These are phyloP conservation scores for Pseudopleuronectes americanus DNA, from an alignment of 2,797 vertebrate genomes.

Conservation along the genomic window DNA sequence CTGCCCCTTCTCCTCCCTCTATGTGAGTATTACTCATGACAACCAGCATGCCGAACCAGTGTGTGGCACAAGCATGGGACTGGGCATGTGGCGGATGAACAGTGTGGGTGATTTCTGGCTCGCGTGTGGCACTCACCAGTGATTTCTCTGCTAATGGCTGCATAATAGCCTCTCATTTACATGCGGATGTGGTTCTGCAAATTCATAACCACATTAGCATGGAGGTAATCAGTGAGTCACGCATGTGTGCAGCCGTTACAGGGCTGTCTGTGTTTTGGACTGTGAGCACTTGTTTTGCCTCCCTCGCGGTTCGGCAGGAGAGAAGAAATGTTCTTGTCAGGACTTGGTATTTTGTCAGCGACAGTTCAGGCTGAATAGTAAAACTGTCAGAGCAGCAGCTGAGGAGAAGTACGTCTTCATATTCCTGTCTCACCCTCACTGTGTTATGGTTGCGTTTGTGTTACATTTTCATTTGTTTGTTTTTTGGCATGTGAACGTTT, in stretches of 20 bases:
- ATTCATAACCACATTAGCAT: slow-evolving; percentile 54
- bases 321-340: slow-evolving; percentile 33
- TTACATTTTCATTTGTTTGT: slow-evolving; percentile 15
- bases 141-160: slow-evolving; percentile 58
- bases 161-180: slow-evolving; percentile 53
- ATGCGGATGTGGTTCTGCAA: slow-evolving; percentile 48
- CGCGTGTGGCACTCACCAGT: slow-evolving; percentile 42
- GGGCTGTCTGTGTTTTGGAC: slow-evolving; percentile 32
- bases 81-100: slow-evolving; percentile 62
- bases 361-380: slow-evolving; percentile 23
- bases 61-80: slow-evolving; percentile 67
- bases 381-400: slow-evolving; percentile 38
- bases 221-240: slow-evolving; percentile 41
- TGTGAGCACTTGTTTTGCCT: slow-evolving; percentile 27
- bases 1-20: slow-evolving; percentile 65
- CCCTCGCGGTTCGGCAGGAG: slow-evolving; percentile 1
- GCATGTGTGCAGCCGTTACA: slow-evolving; percentile 23
- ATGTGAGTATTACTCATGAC: slow-evolving; percentile 79
- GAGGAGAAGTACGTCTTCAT: slow-evolving; percentile 20
- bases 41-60: slow-evolving; percentile 64
- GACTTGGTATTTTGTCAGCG: slow-evolving; percentile 31
- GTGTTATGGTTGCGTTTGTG: not conserved
- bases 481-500: slow-evolving; percentile 42
- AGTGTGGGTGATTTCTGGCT: slow-evolving; percentile 50
- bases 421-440: not conserved